Percentiles rank a stretch among this genome's conserved stretches.
Conservation (phyloP, 2,113 vertebrate genomes). For the Hystrix brachyura region DNA sequence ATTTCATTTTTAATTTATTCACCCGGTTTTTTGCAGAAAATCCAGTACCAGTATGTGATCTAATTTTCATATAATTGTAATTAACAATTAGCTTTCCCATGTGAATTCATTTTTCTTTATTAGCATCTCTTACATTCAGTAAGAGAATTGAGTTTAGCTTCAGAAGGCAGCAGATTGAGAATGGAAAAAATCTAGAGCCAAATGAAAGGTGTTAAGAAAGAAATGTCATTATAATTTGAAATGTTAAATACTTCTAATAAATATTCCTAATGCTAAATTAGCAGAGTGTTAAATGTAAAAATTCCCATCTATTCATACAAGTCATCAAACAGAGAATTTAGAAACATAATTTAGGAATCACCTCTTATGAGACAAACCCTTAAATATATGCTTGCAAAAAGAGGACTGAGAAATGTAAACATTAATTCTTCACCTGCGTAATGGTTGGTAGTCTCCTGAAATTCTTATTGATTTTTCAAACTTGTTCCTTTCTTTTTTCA, state of each 20-base stretch:
- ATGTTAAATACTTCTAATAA: constrained; percentile 19
- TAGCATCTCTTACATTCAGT: constrained; percentile 4
- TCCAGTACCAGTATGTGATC: background rate
- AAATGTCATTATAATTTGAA: background rate
- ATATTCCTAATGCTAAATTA: background rate
- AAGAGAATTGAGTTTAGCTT: background rate
- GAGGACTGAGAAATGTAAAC: constrained; percentile 62
- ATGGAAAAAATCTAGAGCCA: background rate
- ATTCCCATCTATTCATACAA: constrained; percentile 80
- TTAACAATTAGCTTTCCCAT: background rate
- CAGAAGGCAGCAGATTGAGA: background rate
- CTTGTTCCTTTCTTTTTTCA: background rate
- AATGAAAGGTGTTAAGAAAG: background rate
- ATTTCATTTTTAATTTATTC: constrained; percentile 31
- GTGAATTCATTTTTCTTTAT: constrained; percentile 6
- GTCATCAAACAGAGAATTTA: constrained; percentile 78
- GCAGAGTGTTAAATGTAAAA: constrained; percentile 79
- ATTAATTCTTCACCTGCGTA: constrained; percentile 67
- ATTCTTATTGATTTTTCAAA: constrained; percentile 57
- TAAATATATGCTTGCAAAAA: constrained; percentile 75
- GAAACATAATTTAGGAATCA: constrained; percentile 83
- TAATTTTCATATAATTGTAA: background rate
- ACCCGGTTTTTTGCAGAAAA: background rate
- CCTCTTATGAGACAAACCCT: constrained; percentile 81
- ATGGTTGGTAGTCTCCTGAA: constrained; percentile 54